Evolutionary conservation across 2,797 vertebrate genomes (phyloP), one percentile per base, ranked within the genome.

Genomic region (Lagocephalus sceleratus): DNA sequence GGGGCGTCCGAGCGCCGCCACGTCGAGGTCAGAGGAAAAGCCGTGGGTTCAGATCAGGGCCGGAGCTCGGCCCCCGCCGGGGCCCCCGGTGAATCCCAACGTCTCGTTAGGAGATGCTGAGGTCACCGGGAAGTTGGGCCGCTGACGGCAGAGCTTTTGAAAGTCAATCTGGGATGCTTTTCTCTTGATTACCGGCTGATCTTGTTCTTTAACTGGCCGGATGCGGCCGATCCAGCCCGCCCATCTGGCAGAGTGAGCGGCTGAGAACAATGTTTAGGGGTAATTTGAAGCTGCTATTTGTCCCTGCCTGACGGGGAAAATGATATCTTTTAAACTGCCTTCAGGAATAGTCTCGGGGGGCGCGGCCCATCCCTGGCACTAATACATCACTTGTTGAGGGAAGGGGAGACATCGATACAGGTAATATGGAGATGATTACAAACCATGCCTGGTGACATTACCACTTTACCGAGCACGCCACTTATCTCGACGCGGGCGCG

Each of bases 361-460:
- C 25, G 54, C 40, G 44, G 68, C 63, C 66, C 66, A 67, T 86
- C 80, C 77, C 60, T 66, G 73, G 57, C 69, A 77, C 72, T 76
- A 84, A 88, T 83, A 82, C 64, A 83, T 87, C 75, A 81, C 80
- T 83, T 83, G 83, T 85, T 85, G 82, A 75, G 79, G 78, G 76
- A 70, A 76, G 76, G 65, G 63, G 68, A 71, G 83, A 86, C 84
- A 84, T 87, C 87, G 81, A 88, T 87, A 83, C 54, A 52, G 61
- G 68, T 83, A 79, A 89, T 84, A 84, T 78, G 78, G 82, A 88
- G 85, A 87, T 85, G 79, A 88, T 87, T 83, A 85, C 79, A 78
- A 79, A 83, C 67, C 70, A 72, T 49, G 76, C 71, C 78, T 67
- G 68, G 75, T 70, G 83, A 85, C 84, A 86, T 79, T 64, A 78